phyloP scores from a whole-genome alignment of 2,888 invertebrate species.

The Euclidia mi region DNA sequence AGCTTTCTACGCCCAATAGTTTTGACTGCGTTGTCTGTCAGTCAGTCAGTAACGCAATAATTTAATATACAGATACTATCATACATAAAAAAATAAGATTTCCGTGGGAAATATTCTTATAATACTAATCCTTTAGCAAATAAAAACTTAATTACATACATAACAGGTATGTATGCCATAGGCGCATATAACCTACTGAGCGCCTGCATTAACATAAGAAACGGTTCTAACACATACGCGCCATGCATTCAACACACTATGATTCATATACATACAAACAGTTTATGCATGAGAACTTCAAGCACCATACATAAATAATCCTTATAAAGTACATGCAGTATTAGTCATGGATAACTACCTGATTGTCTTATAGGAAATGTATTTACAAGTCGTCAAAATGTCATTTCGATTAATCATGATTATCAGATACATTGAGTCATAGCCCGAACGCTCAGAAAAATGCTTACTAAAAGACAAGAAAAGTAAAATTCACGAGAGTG shows the following conservation, averaged over 20 bases:
- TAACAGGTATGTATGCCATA: neutral
- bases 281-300: neutral
- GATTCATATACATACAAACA: no score
- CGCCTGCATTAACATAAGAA: constrained; percentile 13
- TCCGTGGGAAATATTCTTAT: no score
- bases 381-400: neutral
- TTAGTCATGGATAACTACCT: constrained; percentile 12
- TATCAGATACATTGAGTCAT: constrained; percentile 7
- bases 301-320: constrained; percentile 10
- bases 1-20: no score
- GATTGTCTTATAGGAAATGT: neutral
- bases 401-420: no score
- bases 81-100: no score
- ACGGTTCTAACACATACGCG: neutral
- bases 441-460: neutral
- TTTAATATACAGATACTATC: no score
- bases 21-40: no score
- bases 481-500: no score
- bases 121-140: no score
- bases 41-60: no score
- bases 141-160: no score
- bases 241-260: constrained; percentile 2
- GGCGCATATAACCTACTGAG: neutral
- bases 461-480: no score
- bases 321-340: constrained; percentile 2